Conservation (phyloP, 2,113 vertebrate species). For the Ciconia stormi region DNA sequence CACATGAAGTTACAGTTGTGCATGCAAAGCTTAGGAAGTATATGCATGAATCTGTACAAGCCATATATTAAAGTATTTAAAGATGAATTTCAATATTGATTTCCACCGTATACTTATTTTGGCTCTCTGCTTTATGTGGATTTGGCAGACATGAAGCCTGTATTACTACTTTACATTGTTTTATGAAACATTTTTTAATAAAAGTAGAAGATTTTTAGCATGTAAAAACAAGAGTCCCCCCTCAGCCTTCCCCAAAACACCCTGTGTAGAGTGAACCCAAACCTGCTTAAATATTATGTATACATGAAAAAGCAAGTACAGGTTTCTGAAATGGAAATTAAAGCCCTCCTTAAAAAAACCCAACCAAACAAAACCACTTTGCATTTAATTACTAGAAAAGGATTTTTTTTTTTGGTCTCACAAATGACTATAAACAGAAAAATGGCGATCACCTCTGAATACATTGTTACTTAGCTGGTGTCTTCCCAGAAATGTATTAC, state of each 20-base stretch:
- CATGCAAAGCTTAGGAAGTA: not conserved
- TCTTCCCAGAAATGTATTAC: not conserved
- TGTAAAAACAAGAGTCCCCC: not conserved
- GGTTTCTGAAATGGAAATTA: not conserved
- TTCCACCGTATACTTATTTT: not conserved
- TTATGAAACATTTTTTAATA: not conserved
- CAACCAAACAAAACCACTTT: not conserved
- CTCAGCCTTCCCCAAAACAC: not conserved
- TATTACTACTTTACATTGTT: rapidly evolving
- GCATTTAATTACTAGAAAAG: not conserved
- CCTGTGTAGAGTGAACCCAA: not conserved
- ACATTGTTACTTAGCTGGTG: not conserved
- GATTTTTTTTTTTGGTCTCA: not conserved
- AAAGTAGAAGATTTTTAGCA: not conserved
- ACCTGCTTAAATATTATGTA: not conserved
- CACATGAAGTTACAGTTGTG: rapidly evolving
- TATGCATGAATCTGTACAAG: not conserved
- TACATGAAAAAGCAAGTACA: not conserved
- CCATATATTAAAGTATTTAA: not conserved
- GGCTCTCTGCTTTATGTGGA: not conserved
- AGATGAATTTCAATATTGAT: not conserved
- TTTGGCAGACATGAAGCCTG: not conserved
- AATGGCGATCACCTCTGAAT: not conserved
- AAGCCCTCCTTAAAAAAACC: not conserved
- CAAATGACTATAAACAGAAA: not conserved